Conservation (phyloP, 30 jellyfish, hydroid and myxozoan species). For the Turritopsis rubra region DNA sequence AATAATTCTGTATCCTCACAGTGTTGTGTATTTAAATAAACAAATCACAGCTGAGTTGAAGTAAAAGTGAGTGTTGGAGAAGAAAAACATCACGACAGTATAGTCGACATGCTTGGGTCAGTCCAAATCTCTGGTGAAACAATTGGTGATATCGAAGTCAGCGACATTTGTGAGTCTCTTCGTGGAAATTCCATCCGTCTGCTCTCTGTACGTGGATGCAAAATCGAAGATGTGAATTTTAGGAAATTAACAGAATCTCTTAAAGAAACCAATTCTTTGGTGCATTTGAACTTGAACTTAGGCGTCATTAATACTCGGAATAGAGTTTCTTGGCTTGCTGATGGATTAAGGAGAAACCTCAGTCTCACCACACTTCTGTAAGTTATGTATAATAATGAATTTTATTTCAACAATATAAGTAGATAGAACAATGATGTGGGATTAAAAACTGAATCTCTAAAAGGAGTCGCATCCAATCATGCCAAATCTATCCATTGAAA, state of each 20-base stretch:
- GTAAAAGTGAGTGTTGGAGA: too few species aligned
- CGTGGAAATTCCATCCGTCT: constrained; percentile 72
- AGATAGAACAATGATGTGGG: too few species aligned
- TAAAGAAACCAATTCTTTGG: constrained; percentile 70
- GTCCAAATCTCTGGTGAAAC: constrained; percentile 98
- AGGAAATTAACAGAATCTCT: constrained; percentile 60
- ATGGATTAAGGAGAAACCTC: constrained; percentile 63
- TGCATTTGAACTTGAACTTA: constrained; percentile 77
- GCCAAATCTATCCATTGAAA: too few species aligned
- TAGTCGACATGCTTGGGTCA: constrained; percentile 53
- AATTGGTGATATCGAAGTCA: constrained; percentile 63
- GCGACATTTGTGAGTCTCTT: constrained; percentile 84
- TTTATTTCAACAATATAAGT: too few species aligned
- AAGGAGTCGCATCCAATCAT: too few species aligned
- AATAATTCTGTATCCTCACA: neutral
- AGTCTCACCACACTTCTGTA: constrained; percentile 69
- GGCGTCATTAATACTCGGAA: constrained; percentile 70
- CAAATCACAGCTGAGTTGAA: neutral
- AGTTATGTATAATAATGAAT: constrained; percentile 24
- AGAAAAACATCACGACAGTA: neutral
- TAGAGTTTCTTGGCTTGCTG: constrained; percentile 78
- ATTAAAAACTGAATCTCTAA: too few species aligned
- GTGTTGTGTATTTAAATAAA: neutral
- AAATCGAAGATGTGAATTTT: constrained; percentile 58
- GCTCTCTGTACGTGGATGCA: constrained; percentile 91